Percentiles rank a stretch among this genome's conserved stretches.
Conservation (phyloP, 1,140 invertebrate species). For the Parapsyche elsis region DNA sequence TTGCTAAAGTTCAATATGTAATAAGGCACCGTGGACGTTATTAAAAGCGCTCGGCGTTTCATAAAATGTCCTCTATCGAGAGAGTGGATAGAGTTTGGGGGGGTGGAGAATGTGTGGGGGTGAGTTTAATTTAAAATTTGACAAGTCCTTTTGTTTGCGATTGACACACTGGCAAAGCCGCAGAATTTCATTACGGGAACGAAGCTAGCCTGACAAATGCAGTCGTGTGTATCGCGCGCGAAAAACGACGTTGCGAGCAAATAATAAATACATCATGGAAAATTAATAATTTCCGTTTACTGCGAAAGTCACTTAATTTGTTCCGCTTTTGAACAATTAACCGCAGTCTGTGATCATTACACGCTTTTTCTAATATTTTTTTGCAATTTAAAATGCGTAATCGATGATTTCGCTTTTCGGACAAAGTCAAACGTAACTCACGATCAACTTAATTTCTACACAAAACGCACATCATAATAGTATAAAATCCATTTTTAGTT, state of each 20-base stretch:
- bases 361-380: background rate
- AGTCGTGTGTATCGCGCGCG: constrained; percentile 23
- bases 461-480: no score
- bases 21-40: background rate
- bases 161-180: constrained; percentile 42
- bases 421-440: no score
- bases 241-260: constrained; percentile 8
- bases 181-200: constrained; percentile 39
- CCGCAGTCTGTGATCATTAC: background rate
- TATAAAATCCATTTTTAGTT: no score
- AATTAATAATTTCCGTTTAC: constrained; percentile 22
- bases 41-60: background rate
- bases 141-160: constrained; percentile 45
- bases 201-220: constrained; percentile 24
- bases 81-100: background rate
- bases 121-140: constrained; percentile 43
- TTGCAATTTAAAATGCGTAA: no score
- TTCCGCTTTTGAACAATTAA: no score
- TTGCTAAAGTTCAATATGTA: constrained; percentile 22
- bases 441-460: no score
- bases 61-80: constrained; percentile 35
- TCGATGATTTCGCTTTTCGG: no score
- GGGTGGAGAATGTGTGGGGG: no score
- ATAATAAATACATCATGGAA: background rate
- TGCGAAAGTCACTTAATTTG: background rate